Conservation (phyloP, 2,888 invertebrate species). For the Epinotia ramella region DNA sequence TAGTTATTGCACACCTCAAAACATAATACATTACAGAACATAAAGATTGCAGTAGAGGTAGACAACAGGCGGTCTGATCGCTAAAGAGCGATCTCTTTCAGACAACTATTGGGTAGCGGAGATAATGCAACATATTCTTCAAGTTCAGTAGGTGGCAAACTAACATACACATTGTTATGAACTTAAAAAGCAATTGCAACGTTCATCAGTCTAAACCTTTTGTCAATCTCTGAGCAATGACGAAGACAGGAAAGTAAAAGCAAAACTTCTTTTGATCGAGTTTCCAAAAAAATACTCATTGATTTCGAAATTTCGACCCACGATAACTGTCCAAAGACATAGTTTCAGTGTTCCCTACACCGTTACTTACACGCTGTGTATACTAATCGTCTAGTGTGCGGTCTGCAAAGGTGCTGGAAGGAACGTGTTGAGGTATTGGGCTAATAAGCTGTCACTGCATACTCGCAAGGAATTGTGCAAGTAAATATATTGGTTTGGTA, state of each 20-base stretch:
- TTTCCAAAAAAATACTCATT: background rate
- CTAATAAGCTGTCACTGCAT: slow-evolving; percentile 1
- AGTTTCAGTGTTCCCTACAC: background rate
- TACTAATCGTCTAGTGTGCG: background rate
- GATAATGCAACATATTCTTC: too few relatives aligned
- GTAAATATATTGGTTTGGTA: background rate
- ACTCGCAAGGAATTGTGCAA: slow-evolving; percentile 4
- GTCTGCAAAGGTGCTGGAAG: background rate
- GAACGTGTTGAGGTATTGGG: slow-evolving; percentile 4
- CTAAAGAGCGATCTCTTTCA: too few relatives aligned
- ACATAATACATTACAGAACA: too few relatives aligned
- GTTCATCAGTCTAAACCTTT: background rate
- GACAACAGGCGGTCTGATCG: too few relatives aligned
- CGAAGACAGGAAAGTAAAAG: background rate
- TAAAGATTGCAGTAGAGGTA: too few relatives aligned
- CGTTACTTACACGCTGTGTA: background rate
- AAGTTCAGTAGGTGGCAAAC: too few relatives aligned
- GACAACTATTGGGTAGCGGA: too few relatives aligned
- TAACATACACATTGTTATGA: background rate
- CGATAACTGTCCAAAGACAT: background rate
- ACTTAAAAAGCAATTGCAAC: background rate
- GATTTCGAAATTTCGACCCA: background rate
- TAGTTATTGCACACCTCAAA: too few relatives aligned
- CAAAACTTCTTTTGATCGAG: background rate
- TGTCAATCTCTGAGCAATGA: too few relatives aligned